A percentile compares a stretch with the other conserved stretches of the same genome.
Conservation (phyloP, 2,888 invertebrate species). For the Leucophenga maculata region DNA sequence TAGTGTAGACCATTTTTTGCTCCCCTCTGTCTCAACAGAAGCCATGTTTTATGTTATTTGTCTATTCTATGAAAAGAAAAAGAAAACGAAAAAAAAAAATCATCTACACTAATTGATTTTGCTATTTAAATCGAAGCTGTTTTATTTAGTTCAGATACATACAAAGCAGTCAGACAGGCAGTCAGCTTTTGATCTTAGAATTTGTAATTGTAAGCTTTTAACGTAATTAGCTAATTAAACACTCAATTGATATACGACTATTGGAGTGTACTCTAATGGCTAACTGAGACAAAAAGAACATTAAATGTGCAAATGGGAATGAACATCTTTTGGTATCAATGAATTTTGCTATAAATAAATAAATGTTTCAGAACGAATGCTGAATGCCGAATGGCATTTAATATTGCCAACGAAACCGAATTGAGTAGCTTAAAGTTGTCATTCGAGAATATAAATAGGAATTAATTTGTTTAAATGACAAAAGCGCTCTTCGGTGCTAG, state of each 20-base stretch:
- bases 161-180: background rate
- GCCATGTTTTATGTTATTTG: too few relatives aligned
- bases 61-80: too few relatives aligned
- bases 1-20: background rate
- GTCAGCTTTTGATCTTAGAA: constrained; percentile 14
- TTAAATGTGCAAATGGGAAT: background rate
- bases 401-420: background rate
- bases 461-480: constrained; percentile 25
- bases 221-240: constrained; percentile 60
- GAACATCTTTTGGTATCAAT: background rate
- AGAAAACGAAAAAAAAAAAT: too few relatives aligned
- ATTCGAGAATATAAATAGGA: constrained; percentile 14
- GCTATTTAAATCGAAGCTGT: background rate
- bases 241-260: background rate
- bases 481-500: constrained; percentile 11
- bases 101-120: constrained; percentile 5
- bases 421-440: background rate
- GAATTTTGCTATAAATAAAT: too few relatives aligned
- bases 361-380: too few relatives aligned
- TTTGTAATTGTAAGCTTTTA: constrained; percentile 29
- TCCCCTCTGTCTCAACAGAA: too few relatives aligned
- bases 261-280: too few relatives aligned
- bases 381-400: too few relatives aligned
- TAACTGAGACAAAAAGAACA: background rate
- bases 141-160: background rate